Base-by-base conservation (phyloP, 1,140 invertebrate genomes). In the Drosophila teissieri region DNA sequence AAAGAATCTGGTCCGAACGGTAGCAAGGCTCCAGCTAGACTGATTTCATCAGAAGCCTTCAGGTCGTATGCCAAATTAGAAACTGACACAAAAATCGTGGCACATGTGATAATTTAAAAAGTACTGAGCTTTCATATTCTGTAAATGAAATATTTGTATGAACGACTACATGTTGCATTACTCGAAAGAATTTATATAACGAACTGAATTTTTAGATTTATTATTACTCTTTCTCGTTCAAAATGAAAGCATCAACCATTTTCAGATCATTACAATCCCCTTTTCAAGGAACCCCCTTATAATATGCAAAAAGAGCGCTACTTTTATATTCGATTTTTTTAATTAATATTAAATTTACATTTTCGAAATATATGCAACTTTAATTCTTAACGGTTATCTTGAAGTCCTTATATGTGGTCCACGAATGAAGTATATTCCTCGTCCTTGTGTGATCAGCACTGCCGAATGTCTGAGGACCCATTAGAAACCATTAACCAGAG, bases 371-470 rank as follows among this genome's bases (percentile, higher is more conserved):
- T 19, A 12, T 39, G 8, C 19, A 7, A 4, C 14, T 19, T 65
- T 49, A 48, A 3, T 65, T 4, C 5, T 40, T 34, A 22, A 72
- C 44, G 7, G 19, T 6, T 44, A 89, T 75, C 2, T 49, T 39
- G 14, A 46, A 84, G 5, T 74, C 40, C 34, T 37, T 42, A 22
- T 58, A 89, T 10, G 48, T 11, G 4, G 53, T 4, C 14, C 54
- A 70, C 2, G 61, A 53, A 6, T 53, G 36, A 0, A 89, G 24
- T 4, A 89, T 70, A 6, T 64, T 56, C 10, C 27, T 78, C 7
- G 84, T 80, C 22, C 15, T 54, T 5, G 10, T 12, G 37, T 80
- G 85, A 51, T 89, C 55, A 5, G 84, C 84, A 48, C 11, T 10
- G 10, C 84, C 84, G 19, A 84, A 89, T 3, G 53, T 75, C 84